phyloP scores from a whole-genome alignment of 1,140 invertebrate genomes.

The Lasioglossum baleicum region DNA sequence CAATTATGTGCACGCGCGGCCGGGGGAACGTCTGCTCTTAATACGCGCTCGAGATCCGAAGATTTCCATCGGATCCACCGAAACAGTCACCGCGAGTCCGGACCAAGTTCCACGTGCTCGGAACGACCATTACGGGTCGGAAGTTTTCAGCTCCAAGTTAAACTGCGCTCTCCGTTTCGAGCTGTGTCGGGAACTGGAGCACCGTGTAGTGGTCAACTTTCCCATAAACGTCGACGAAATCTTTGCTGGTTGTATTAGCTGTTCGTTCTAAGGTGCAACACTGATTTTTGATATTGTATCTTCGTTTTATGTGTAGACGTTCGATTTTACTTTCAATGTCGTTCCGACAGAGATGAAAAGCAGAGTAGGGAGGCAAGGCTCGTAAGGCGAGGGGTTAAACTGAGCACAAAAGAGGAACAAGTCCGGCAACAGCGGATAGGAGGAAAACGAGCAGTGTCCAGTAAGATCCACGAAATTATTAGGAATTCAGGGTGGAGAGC shows the following conservation, averaged over 20 bases:
- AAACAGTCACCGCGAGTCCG: not conserved
- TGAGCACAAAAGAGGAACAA: no score
- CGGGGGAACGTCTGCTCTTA: slow-evolving; percentile 21
- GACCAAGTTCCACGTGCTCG: slow-evolving; percentile 14
- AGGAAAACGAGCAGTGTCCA: not conserved
- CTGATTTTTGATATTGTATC: no score
- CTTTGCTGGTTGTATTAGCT: no score
- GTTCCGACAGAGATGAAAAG: no score
- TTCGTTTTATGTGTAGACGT: no score
- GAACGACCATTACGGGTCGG: slow-evolving; percentile 25
- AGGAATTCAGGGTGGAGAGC: not conserved
- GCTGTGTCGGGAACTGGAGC: not conserved
- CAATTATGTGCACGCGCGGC: slow-evolving; percentile 31
- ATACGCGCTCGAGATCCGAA: not conserved
- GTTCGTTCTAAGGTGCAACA: no score
- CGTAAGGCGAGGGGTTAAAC: no score
- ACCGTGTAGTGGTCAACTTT: no score
- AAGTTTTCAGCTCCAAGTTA: slow-evolving; percentile 16
- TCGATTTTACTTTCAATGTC: no score
- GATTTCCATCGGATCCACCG: slow-evolving; percentile 22
- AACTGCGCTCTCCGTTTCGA: slow-evolving; percentile 22
- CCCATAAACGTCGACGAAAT: no score
- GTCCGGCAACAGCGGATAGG: not conserved
- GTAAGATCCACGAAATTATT: not conserved
- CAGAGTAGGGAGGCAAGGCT: no score